Evolutionary conservation across 2,113 vertebrate species (phyloP).

Genomic region (Burhinus bistriatus): DNA sequence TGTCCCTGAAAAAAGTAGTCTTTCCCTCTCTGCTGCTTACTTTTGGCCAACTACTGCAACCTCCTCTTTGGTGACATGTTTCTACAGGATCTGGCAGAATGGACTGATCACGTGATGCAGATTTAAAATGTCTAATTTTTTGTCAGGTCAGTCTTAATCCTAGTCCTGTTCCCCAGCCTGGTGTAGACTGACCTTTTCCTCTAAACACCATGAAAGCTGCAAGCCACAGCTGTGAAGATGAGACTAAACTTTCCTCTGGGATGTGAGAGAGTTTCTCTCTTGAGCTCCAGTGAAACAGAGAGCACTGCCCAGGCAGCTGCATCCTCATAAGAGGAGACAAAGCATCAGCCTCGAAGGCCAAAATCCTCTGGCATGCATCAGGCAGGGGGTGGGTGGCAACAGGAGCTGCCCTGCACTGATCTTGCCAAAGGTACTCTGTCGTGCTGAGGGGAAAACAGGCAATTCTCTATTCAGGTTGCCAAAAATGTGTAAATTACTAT

Average conservation of each 20-base stretch:
- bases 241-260: not conserved
- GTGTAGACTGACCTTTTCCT: not conserved
- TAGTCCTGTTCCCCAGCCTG: not conserved
- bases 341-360: not conserved
- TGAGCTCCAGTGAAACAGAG: not conserved
- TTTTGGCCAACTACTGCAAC: not conserved
- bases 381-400: not conserved
- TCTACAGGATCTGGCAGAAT: not conserved
- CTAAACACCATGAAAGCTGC: not conserved
- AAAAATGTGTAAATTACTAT: not conserved
- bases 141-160: not conserved
- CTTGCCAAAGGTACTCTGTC: not conserved
- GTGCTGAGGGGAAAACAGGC: not conserved
- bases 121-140: not conserved
- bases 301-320: not conserved
- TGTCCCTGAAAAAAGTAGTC: not conserved
- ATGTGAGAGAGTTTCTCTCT: not conserved
- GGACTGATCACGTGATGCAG: not conserved
- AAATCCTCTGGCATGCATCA: not conserved
- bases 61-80: not conserved
- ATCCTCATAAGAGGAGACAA: not conserved
- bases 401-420: rapidly evolving
- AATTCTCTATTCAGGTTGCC: not conserved
- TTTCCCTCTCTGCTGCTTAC: not conserved
- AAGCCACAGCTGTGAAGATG: not conserved